Base-by-base conservation (phyloP, 2,888 invertebrate species). In the Leptothorax acervorum region DNA sequence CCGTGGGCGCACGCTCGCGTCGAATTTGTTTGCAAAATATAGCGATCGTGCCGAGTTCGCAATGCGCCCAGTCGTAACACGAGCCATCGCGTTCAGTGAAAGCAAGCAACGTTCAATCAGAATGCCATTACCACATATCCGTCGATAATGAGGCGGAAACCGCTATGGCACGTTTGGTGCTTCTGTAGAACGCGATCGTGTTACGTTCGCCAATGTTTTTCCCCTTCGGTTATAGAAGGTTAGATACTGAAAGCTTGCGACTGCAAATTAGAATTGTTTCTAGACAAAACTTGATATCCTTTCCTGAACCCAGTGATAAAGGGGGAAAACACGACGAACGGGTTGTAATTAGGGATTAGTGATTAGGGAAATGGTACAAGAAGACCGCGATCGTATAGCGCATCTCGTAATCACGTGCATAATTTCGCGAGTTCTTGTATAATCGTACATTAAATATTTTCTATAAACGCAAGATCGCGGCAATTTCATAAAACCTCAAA, bases 1-100 rank as follows among this genome's bases (percentile, higher is more conserved):
- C 35, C 53, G 65, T 51, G 45, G 57, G 48, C 42, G 63, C 68
- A 42, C 65, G 75, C 87, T 74, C 84, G 86, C 63, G 84, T 82
- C 73, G 76, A 81, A 82, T 71, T 86, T 84, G 84, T 88, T 88
- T 87, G 75, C 55, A 86, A 88, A 85, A 87, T 85, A 87, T 53
- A 66, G 63, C 74, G 68, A 74, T 39, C 62, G 42, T 60, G 81
- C 68, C 65, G 83, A 82, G 82, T 62, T 86, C 55, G 79, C 87
- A 74, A 62, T 60, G 86, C 79, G 28, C 28, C 45, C 62, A 35
- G 63, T 31, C 70, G 87, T 87, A 88, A 88, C 82, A 66, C 82
- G 85, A 88, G 82, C 79, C 81, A 71, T 73, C 62, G 57, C 42
- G n/a, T 79, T 85, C 73, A 81, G 31, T 70, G 55, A 85, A 74